phyloP scores from a whole-genome alignment of 2,797 vertebrate genomes.

The Rhinoraja longicauda region DNA sequence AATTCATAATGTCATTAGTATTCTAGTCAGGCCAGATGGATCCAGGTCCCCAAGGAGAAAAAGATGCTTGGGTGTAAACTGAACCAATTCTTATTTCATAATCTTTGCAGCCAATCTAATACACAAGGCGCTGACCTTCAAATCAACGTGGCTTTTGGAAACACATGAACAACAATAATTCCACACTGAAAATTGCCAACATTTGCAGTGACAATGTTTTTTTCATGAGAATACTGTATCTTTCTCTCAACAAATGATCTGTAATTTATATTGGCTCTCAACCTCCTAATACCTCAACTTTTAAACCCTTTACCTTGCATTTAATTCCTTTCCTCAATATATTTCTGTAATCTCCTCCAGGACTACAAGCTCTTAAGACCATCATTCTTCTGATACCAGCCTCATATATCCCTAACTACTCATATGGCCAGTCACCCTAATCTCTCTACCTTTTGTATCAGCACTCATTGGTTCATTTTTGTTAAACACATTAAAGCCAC shows the following conservation, averaged over 20 bases:
- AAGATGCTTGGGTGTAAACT: background rate
- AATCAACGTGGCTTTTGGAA: background rate
- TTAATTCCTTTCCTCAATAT: background rate
- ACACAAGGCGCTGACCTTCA: background rate
- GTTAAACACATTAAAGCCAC: background rate
- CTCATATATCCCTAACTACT: background rate
- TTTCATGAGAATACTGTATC: too few species aligned
- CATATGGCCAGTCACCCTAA: background rate
- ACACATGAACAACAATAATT: background rate
- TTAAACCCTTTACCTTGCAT: background rate
- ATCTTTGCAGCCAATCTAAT: background rate
- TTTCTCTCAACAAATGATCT: background rate
- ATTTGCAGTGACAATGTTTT: background rate
- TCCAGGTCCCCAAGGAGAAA: background rate
- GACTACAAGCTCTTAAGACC: background rate
- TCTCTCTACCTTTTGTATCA: background rate
- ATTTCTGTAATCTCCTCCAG: background rate
- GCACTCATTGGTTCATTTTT: background rate
- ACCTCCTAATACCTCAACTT: background rate
- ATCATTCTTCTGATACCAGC: background rate
- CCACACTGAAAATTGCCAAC: background rate
- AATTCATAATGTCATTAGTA: slow-evolving; percentile 46
- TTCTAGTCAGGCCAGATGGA: slow-evolving; percentile 44
- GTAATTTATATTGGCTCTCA: background rate
- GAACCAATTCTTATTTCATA: background rate